A percentile compares a stretch with the other conserved stretches of the same genome.
These are phyloP conservation scores for Rhabdomys dilectus DNA, from an alignment of 2,113 vertebrate species.

Conservation along the genomic window DNA sequence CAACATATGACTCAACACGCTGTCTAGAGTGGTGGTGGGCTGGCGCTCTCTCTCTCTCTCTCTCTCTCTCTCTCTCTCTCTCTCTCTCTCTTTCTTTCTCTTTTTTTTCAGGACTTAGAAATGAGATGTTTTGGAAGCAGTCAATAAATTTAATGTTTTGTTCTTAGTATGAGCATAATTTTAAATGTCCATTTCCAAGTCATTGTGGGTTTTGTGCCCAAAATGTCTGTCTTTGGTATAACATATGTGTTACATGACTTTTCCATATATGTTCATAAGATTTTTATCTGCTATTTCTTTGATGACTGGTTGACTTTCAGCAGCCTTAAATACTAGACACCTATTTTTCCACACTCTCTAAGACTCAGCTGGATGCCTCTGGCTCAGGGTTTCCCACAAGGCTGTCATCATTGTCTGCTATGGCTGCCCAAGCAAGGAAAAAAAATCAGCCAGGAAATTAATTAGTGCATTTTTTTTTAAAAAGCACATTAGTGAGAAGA, in stretches of 20 bases:
- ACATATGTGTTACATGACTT: too few relatives aligned
- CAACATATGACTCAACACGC: conserved; percentile 15
- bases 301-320: background rate
- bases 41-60: too few relatives aligned
- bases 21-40: background rate
- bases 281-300: background rate
- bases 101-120: background rate
- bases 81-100: too few relatives aligned
- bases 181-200: background rate
- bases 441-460: conserved; percentile 20
- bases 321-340: background rate
- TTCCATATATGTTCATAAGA: background rate
- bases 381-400: background rate
- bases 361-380: background rate
- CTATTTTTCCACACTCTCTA: background rate
- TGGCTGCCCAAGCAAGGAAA: conserved; percentile 16
- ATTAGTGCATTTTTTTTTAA: background rate
- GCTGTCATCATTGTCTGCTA: background rate
- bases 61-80: too few relatives aligned
- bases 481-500: background rate
- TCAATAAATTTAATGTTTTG: background rate
- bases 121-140: background rate
- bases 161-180: background rate
- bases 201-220: background rate
- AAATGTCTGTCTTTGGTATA: background rate